Base-by-base conservation (phyloP, 2,888 invertebrate species). In the Leptinotarsa peninsularis region DNA sequence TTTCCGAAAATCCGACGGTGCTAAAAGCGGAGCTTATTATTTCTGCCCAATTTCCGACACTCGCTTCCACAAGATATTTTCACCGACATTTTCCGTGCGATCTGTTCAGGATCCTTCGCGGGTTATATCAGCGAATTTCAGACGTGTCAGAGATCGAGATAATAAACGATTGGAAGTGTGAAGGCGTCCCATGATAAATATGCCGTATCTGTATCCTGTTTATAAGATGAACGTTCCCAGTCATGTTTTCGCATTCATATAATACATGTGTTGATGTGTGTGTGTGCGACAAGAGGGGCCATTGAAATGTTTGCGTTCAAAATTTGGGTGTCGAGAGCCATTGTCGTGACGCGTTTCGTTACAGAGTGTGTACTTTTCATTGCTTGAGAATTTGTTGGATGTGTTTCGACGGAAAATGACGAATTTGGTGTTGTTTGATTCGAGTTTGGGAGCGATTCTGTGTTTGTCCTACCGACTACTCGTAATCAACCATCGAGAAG, bases 101-200 rank as follows among this genome's bases (percentile, higher is more conserved):
- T 69, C 56, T 69, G 69, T 23, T 56, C 33, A 69, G n/a, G 4
- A 69, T 69, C 54, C 18, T 56, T 69, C 56, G 17, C 33, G 63
- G 63, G 43, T 43, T 43, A 27, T 63, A 63, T 63, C 63, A 43
- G 63, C 27, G 21, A 63, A 33, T 63, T 63, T 63, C 63, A 33
- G 43, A 63, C n/a, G 71, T 72, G 67, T 72, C 66, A 54, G 50
- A 72, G 72, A 56, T 72, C 52, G 63, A 72, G 54, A 72, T 72
- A 72, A 67, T 74, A 58, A 72, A 72, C 27, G 60, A 70, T 49
- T 54, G 66, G 50, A 73, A 68, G 68, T 68, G 63, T 50, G 73
- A 63, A 69, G 73, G 69, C 69, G 70, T 74, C 70, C 23, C 56
- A 58, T 67, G 73, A 74, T 70, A 74, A 70, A 74, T 74, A 74